Base-by-base conservation (phyloP, 2,797 vertebrate genomes). In the Sphenodon punctatus region DNA sequence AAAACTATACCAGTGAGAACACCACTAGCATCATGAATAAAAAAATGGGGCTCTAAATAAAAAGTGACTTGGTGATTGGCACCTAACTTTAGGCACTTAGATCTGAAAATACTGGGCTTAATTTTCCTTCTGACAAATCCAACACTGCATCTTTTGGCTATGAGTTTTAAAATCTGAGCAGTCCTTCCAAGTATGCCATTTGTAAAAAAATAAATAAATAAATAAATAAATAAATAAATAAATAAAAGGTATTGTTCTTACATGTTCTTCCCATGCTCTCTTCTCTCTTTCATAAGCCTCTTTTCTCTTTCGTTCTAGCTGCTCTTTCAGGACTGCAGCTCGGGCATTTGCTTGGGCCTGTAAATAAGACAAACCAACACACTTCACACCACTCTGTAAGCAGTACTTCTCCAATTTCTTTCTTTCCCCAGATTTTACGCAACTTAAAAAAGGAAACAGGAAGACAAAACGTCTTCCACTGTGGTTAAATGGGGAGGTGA, bases 191-290 rank as follows among this genome's bases (percentile, higher is more conserved):
- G n/a, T n/a, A n/a, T n/a, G n/a, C n/a, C n/a, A n/a, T n/a, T n/a
- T n/a, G n/a, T n/a, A n/a, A n/a, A n/a, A n/a, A n/a, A n/a, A n/a
- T n/a, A n/a, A n/a, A n/a, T n/a, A n/a, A n/a, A n/a, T n/a, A n/a
- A n/a, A n/a, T n/a, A n/a, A n/a, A n/a, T n/a, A n/a, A n/a, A n/a
- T n/a, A n/a, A n/a, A n/a, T n/a, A n/a, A n/a, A n/a, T n/a, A n/a
- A n/a, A n/a, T n/a, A n/a, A n/a, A n/a, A n/a, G 51, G 8, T 27
- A 53, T 53, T 66, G 85, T 86, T 65, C 94, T 96, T 95, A 99
- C 99, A 58, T 99, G 98, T 22, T 99, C 98, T 90, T 99, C 98
- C 98, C 98, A 99, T 6, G 95, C 97, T 94, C 79, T 97, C 93
- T 97, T 99, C 65, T 99, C 98, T 89, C 96, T 97, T 89, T 99